Percentiles rank a stretch among this genome's conserved stretches.
phyloP scores from a whole-genome alignment of 2,888 invertebrate genomes.

The Dorcus parallelipipedus region DNA sequence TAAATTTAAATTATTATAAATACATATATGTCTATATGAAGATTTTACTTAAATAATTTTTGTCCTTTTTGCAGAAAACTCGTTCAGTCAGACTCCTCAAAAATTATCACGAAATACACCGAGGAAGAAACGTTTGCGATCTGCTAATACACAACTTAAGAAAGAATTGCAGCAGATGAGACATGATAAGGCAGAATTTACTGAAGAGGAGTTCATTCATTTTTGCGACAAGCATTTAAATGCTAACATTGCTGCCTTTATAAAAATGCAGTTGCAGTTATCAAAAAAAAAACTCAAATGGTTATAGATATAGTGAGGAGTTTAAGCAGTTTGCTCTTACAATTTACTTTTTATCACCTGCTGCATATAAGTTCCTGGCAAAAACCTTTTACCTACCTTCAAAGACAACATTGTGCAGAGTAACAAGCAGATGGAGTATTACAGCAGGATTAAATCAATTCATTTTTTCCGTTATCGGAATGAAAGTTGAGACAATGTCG shows the following conservation, averaged over 20 bases:
- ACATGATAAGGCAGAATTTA: background rate
- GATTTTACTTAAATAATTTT: too few species aligned
- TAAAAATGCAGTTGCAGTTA: slow-evolving; percentile 9
- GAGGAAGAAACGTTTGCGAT: too few species aligned
- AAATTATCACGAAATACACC: too few species aligned
- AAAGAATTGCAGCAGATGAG: too few species aligned
- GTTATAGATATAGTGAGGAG: slow-evolving; percentile 17
- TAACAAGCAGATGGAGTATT: slow-evolving; percentile 21
- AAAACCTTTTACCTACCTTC: slow-evolving; percentile 19
- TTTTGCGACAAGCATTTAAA: slow-evolving; percentile 8
- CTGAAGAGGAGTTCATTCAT: slow-evolving; percentile 4
- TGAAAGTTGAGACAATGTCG: background rate
- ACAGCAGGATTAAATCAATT: slow-evolving; percentile 1
- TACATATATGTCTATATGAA: too few species aligned
- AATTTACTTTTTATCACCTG: slow-evolving; percentile 23
- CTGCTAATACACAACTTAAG: too few species aligned
- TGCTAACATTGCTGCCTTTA: background rate
- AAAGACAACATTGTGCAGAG: slow-evolving; percentile 17
- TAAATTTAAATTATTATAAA: too few species aligned
- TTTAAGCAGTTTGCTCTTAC: slow-evolving; percentile 22
- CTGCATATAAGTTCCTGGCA: slow-evolving; percentile 20
- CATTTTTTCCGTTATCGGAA: background rate
- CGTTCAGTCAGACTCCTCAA: too few species aligned
- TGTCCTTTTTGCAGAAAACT: too few species aligned
- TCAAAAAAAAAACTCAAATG: slow-evolving; percentile 4